phyloP scores from a whole-genome alignment of 2,888 invertebrate species.

The Leptinotarsa tumamoca region DNA sequence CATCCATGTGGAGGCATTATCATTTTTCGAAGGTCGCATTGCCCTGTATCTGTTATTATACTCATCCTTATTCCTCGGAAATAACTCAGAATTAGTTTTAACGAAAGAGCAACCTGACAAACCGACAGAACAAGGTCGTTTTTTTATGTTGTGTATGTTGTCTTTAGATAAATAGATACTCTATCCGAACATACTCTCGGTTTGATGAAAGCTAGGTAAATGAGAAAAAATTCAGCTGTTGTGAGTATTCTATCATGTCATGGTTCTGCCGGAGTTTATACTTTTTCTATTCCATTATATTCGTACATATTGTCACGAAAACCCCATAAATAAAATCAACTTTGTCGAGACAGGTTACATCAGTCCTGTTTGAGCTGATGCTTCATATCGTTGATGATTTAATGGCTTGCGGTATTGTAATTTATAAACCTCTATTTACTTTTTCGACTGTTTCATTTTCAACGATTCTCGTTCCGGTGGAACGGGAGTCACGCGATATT shows the following conservation, averaged over 20 bases:
- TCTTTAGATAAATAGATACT: no score
- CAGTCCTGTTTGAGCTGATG: background rate
- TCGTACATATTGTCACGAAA: background rate
- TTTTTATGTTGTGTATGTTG: no score
- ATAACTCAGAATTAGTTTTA: no score
- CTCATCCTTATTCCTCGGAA: no score
- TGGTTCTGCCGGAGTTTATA: background rate
- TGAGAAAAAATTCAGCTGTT: background rate
- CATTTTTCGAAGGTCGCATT: no score
- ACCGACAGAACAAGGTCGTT: no score
- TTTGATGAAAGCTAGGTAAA: background rate
- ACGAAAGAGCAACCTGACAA: no score
- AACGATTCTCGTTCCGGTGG: background rate
- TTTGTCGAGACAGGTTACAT: background rate
- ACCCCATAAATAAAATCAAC: background rate
- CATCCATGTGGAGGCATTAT: no score
- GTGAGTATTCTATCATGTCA: background rate
- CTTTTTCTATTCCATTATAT: background rate
- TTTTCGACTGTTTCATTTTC: background rate
- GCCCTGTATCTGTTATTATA: no score
- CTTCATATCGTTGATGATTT: conserved; percentile 8
- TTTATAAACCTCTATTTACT: background rate
- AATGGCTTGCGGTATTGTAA: background rate
- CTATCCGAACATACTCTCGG: no score
- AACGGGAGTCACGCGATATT: conserved; percentile 4